Evolutionary conservation across 2,888 invertebrate species (phyloP), one percentile per base, ranked within the genome.

Genomic region (Stenoptilia bipunctidactyla): DNA sequence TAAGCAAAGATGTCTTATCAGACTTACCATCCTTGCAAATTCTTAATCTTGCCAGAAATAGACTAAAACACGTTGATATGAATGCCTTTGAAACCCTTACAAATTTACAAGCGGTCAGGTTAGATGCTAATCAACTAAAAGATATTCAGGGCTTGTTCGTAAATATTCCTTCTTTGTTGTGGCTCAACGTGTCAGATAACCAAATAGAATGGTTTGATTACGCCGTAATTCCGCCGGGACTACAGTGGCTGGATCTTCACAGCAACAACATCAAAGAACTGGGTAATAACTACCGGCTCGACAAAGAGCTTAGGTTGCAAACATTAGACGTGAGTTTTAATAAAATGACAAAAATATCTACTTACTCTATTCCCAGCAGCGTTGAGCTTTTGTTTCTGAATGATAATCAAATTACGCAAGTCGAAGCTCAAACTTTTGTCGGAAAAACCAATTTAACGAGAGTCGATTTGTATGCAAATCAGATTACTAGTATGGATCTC

Each of bases 111-210:
- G 94, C 94, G 4, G 90, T 96, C 47, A 87, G 95, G 48, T 75
- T 97, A 49, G 96, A 96, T 68, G 92, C 92, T 43, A 97, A 97
- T 83, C 87, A 88, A 50, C 77, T 97, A 43, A 89, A 88, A 41
- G 92, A 94, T 68, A 90, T 96, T 49, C 91, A 91, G 62, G 92
- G 92, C 33, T 84, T 96, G 48, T 96, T 96, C 68, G 88, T 89
- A 52, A 91, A 94, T 68, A 90, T 94, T 63, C 90, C 92, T 9
- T 92, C 91, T 55, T 79, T 96, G 51, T 85, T 94, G 59, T 95
- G 94, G 94, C 80, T 96, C 40, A 96, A 96, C 77, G 91, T 96
- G 59, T 94, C 94, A 49, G 94, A 94, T 82, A 96, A 96, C 86
- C 89, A 90, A 67, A 87, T 96, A 61, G 90, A 91, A 63, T 90